Conservation (phyloP, 2,888 invertebrate species). For the Gryllus longicercus region DNA sequence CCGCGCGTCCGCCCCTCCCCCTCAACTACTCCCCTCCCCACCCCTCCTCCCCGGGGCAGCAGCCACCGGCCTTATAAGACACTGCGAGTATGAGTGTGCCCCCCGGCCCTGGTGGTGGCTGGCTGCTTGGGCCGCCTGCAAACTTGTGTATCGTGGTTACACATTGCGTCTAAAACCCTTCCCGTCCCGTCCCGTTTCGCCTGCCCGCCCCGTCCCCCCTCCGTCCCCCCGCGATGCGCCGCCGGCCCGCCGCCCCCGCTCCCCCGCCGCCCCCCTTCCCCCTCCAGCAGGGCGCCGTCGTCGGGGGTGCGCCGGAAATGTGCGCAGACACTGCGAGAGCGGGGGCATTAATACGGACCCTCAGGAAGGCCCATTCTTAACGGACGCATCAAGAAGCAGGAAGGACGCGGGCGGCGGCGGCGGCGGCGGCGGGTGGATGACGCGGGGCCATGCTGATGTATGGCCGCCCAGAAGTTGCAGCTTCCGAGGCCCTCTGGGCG, state of each 20-base stretch:
- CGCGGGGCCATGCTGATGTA: not conserved
- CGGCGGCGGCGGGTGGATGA: not conserved
- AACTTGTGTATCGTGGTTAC: constrained; percentile 17
- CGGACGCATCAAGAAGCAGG: not conserved
- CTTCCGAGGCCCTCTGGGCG: no score
- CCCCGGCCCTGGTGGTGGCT: not conserved
- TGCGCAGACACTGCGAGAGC: not conserved
- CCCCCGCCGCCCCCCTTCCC: not conserved
- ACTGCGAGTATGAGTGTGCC: constrained; percentile 8
- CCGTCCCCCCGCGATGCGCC: not conserved
- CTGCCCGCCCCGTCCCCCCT: not conserved
- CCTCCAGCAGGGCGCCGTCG: not conserved
- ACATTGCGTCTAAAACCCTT: constrained; percentile 17
- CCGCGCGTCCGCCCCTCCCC: not conserved
- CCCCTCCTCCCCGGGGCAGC: not conserved
- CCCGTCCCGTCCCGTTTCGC: not conserved
- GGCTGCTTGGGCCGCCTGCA: constrained; percentile 3
- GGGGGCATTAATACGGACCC: not conserved
- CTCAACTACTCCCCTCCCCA: not conserved
- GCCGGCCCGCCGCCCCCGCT: not conserved
- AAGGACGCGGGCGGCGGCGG: not conserved
- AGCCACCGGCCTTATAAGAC: not conserved
- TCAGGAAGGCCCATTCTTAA: not conserved
- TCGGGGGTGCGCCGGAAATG: not conserved
- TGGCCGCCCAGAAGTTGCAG: no score